Percentiles rank a stretch among this genome's conserved stretches.
These are phyloP conservation scores for Sycophaga agraensis DNA, from an alignment of 1,140 invertebrate species.

Conservation along the genomic window DNA sequence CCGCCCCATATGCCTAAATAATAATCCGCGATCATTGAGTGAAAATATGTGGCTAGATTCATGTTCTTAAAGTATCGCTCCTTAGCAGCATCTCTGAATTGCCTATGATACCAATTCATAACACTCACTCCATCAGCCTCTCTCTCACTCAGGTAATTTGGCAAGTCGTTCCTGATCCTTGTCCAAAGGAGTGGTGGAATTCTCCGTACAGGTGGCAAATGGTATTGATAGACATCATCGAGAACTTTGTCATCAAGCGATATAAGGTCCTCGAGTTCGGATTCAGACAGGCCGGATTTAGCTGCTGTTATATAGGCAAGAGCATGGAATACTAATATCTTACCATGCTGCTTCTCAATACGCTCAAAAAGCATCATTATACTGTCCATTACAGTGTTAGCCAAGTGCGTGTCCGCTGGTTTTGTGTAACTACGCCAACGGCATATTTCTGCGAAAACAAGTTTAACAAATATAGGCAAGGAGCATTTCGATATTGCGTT, in stretches of 20 bases:
- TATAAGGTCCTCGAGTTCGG: slow-evolving; percentile 91
- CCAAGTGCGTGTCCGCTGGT: slow-evolving; percentile 86
- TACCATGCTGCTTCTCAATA: slow-evolving; percentile 92
- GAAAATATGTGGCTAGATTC: slow-evolving; percentile 94
- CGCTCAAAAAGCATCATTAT: slow-evolving; percentile 96
- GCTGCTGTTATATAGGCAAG: slow-evolving; percentile 93
- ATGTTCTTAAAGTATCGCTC: slow-evolving; percentile 97
- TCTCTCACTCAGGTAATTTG: slow-evolving; percentile 92
- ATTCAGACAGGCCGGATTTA: slow-evolving; percentile 89
- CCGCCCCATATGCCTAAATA: slow-evolving; percentile 96
- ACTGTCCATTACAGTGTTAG: slow-evolving; percentile 94
- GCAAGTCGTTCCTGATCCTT: slow-evolving; percentile 89
- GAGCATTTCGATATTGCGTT: slow-evolving; percentile 93
- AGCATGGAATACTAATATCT: slow-evolving; percentile 89
- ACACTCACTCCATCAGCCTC: slow-evolving; percentile 97
- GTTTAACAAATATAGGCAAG: slow-evolving; percentile 94
- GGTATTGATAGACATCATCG: slow-evolving; percentile 98
- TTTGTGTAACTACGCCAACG: slow-evolving; percentile 96
- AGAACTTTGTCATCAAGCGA: slow-evolving; percentile 91
- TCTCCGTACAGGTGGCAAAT: slow-evolving; percentile 90
- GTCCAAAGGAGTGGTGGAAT: slow-evolving; percentile 97
- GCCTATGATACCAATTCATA: slow-evolving; percentile 96
- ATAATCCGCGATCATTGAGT: slow-evolving; percentile 97
- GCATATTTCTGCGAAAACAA: slow-evolving; percentile 95
- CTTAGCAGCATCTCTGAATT: slow-evolving; percentile 90